Percentiles rank a stretch among this genome's conserved stretches.
phyloP scores from a whole-genome alignment of 2,113 vertebrate genomes.

The Antechinus stuartii region DNA sequence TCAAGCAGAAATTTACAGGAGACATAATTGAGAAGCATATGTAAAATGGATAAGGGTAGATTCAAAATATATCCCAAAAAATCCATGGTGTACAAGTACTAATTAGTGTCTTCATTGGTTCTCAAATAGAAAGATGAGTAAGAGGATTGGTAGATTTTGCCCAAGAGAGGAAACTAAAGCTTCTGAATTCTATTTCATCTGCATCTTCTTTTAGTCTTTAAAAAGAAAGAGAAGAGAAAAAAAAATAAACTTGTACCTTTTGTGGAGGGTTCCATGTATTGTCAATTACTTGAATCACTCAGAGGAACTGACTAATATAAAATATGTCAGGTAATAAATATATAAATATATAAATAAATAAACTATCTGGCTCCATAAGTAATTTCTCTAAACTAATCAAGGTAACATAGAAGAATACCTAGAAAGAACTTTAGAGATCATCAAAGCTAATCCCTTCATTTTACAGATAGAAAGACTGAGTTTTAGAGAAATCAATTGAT shows the following conservation, averaged over 20 bases:
- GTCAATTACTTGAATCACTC: slow-evolving; percentile 72
- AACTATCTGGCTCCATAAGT: slow-evolving; percentile 9
- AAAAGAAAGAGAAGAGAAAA: slow-evolving; percentile 63
- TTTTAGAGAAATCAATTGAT: not conserved
- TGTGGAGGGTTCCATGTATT: slow-evolving; percentile 30
- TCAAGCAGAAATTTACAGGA: slow-evolving; percentile 42
- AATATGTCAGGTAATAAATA: slow-evolving; percentile 41
- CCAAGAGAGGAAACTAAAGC: slow-evolving; percentile 66
- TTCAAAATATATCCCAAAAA: slow-evolving; percentile 58
- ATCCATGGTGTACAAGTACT: slow-evolving; percentile 22
- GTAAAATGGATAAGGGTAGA: slow-evolving; percentile 31
- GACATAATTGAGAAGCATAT: slow-evolving; percentile 38
- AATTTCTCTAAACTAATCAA: not conserved
- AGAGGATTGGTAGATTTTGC: slow-evolving; percentile 51
- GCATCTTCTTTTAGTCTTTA: slow-evolving; percentile 72
- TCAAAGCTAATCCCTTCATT: not conserved
- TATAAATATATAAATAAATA: not conserved
- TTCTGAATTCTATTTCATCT: slow-evolving; percentile 69
- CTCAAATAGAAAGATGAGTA: slow-evolving; percentile 64
- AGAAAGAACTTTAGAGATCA: not conserved
- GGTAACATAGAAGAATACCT: not conserved
- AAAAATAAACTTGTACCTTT: slow-evolving; percentile 69
- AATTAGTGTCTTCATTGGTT: slow-evolving; percentile 70
- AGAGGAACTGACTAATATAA: slow-evolving; percentile 48
- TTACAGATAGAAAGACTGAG: not conserved